Evolutionary conservation across 1,140 invertebrate genomes (phyloP).

Genomic region (Parasteatoda tepidariorum): DNA sequence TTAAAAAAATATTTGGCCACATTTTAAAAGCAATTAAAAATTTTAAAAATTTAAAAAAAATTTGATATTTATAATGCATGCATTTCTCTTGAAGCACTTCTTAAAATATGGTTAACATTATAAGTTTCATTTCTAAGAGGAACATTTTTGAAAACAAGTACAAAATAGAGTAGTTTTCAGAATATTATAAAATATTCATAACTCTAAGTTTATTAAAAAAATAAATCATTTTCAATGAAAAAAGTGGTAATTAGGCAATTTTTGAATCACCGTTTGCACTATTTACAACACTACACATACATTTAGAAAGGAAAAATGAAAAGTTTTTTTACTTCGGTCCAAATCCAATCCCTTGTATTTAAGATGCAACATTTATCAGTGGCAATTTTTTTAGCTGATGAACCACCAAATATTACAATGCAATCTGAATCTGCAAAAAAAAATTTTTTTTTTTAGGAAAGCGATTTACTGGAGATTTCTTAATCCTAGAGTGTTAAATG

Average conservation of each 20-base stretch:
- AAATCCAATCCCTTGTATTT: constrained; percentile 62
- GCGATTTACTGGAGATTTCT: background rate
- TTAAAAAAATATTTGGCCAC: too few relatives aligned
- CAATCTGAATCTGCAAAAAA: constrained; percentile 63
- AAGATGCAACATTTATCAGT: constrained; percentile 65
- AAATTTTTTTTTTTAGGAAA: background rate
- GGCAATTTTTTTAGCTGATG: constrained; percentile 62
- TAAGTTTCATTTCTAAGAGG: too few relatives aligned
- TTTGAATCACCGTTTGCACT: too few relatives aligned
- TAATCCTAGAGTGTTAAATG: too few relatives aligned
- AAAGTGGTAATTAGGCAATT: too few relatives aligned
- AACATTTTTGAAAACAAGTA: background rate
- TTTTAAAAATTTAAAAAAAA: too few relatives aligned
- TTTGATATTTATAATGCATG: too few relatives aligned
- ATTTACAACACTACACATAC: background rate
- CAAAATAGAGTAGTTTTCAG: background rate
- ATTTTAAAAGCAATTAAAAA: too few relatives aligned
- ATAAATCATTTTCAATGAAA: background rate
- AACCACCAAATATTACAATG: constrained; percentile 67
- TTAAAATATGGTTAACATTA: too few relatives aligned
- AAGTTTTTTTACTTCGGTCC: constrained; percentile 64
- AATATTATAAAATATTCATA: too few relatives aligned
- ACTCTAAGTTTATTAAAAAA: background rate
- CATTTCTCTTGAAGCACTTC: too few relatives aligned
- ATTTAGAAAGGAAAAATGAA: background rate